Conservation (phyloP, 2,113 vertebrate species). For the Rhegmatorhina hoffmannsi region DNA sequence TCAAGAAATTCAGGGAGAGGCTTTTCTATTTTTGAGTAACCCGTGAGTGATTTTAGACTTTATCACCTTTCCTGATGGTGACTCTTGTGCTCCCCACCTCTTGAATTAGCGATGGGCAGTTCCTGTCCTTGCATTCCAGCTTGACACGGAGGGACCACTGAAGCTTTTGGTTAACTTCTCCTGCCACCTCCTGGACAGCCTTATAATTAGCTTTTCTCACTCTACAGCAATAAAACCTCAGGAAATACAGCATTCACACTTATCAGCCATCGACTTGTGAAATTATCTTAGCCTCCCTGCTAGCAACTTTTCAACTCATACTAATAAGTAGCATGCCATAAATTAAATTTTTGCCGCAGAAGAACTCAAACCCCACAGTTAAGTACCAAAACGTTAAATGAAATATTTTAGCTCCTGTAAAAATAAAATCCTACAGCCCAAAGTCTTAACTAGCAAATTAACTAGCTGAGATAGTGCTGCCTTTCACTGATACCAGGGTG, state of each 20-base stretch:
- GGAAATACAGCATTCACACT: fast-evolving
- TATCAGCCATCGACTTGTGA: background rate
- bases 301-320: background rate
- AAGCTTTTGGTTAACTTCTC: constrained; percentile 62
- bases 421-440: background rate
- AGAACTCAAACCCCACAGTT: background rate
- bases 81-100: background rate
- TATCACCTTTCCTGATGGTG: background rate
- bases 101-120: too few relatives aligned
- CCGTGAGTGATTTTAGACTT: background rate
- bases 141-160: fast-evolving
- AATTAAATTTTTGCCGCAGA: background rate
- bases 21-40: background rate
- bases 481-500: background rate
- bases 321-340: background rate
- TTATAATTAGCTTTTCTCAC: background rate
- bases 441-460: background rate
- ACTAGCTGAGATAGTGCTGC: background rate
- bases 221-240: fast-evolving
- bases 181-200: constrained; percentile 75
- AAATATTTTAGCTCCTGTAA: background rate
- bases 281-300: background rate
- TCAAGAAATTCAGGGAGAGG: fast-evolving
- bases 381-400: background rate
- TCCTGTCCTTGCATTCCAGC: fast-evolving